phyloP scores from a whole-genome alignment of 2,113 vertebrate species.

The Sander vitreus region DNA sequence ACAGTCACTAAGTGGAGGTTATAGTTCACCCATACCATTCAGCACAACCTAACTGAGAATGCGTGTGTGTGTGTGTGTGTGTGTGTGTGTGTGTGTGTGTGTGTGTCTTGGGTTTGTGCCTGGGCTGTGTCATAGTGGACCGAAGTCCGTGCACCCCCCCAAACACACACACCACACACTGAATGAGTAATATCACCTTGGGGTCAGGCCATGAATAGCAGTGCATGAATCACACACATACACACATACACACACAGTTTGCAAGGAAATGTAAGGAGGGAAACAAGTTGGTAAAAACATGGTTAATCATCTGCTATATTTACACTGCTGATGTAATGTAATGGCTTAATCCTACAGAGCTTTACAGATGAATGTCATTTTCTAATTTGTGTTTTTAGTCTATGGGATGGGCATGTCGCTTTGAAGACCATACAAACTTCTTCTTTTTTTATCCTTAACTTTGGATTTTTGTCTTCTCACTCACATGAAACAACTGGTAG shows the following conservation, averaged over 20 bases:
- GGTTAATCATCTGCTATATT: slow-evolving; percentile 38
- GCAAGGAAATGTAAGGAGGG: slow-evolving; percentile 24
- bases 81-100: slow-evolving; percentile 29
- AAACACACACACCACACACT: no score
- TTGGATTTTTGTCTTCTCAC: slow-evolving; percentile 26
- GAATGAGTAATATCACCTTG: slow-evolving; percentile 60
- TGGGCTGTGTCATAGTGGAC: slow-evolving; percentile 44
- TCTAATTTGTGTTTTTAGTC: slow-evolving; percentile 12
- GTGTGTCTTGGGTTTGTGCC: slow-evolving; percentile 48
- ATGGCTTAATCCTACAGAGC: slow-evolving; percentile 1
- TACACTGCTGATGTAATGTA: slow-evolving; percentile 18
- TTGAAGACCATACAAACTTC: background rate
- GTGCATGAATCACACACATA: slow-evolving; percentile 63
- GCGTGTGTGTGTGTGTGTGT: slow-evolving; percentile 15
- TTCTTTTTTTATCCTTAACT: background rate
- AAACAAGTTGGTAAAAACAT: slow-evolving; percentile 4
- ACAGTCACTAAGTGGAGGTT: slow-evolving; percentile 39
- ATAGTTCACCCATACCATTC: slow-evolving; percentile 36
- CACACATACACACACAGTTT: slow-evolving; percentile 17
- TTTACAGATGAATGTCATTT: background rate
- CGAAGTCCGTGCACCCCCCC: slow-evolving; percentile 47
- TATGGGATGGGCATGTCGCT: background rate
- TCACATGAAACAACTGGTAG: slow-evolving; percentile 8
- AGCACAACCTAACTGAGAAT: slow-evolving; percentile 30
- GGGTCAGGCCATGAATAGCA: slow-evolving; percentile 67